A percentile compares a stretch with the other conserved stretches of the same genome.
Conservation (phyloP, 2,888 invertebrate species). For the Catotricha subobsoleta region DNA sequence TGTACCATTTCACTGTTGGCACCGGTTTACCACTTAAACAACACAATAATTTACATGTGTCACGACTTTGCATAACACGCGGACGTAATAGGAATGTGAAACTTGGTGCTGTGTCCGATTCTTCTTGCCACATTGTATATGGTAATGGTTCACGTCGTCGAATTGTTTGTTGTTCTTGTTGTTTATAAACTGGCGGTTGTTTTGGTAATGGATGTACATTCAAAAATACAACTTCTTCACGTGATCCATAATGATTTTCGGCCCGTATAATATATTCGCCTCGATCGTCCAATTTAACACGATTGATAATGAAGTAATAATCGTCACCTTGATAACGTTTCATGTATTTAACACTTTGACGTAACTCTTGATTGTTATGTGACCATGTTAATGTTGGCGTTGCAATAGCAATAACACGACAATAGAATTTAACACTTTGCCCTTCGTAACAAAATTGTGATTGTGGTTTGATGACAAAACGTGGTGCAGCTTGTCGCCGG, state of each 20-base stretch:
- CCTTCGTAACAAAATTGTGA: constrained; percentile 95
- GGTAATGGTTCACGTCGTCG: constrained; percentile 57
- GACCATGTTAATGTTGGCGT: constrained; percentile 93
- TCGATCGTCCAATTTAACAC: constrained; percentile 85
- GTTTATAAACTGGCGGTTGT: constrained; percentile 32
- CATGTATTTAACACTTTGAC: constrained; percentile 98
- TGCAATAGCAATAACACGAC: constrained; percentile 87
- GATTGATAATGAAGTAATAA: constrained; percentile 93
- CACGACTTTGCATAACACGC: constrained; percentile 90
- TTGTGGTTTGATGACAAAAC: constrained; percentile 93
- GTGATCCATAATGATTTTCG: constrained; percentile 88
- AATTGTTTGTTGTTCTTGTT: constrained; percentile 50
- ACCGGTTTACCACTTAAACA: constrained; percentile 89
- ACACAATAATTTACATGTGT: constrained; percentile 94
- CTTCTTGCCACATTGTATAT: constrained; percentile 72
- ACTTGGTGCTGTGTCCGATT: constrained; percentile 79
- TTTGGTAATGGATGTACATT: constrained; percentile 66
- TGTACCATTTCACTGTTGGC: constrained; percentile 83
- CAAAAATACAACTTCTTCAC: constrained; percentile 91
- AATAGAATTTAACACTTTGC: constrained; percentile 92
- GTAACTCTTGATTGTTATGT: constrained; percentile 76
- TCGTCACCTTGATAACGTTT: constrained; percentile 92
- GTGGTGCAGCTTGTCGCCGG: constrained; percentile 90
- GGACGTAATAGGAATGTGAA: constrained; percentile 98
- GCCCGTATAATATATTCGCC: constrained; percentile 95